Evolutionary conservation across 2,113 vertebrate genomes (phyloP).

Genomic region (Mastomys natalensis): DNA sequence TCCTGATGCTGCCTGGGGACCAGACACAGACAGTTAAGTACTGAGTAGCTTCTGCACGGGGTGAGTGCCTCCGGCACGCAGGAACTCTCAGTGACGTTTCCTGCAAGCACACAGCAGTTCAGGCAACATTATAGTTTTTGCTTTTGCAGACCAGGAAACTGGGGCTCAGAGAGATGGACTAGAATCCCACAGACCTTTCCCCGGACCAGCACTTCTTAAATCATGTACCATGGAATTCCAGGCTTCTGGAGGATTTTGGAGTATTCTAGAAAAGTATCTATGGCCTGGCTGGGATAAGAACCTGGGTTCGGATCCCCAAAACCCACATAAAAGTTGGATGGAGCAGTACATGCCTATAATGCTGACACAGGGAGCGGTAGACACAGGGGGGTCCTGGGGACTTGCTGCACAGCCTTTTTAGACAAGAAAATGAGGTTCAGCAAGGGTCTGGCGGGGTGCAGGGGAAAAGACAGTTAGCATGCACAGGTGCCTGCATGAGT

Average conservation of each 20-base stretch:
- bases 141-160: not conserved
- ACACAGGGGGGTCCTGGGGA: not conserved
- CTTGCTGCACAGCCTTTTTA: not conserved
- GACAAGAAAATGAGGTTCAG: not conserved
- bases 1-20: rapidly evolving
- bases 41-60: not conserved
- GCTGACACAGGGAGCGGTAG: no score
- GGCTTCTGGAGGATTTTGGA: not conserved
- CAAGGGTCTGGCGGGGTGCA: not conserved
- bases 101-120: rapidly evolving
- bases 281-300: not conserved
- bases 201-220: not conserved
- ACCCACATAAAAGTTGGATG: not conserved
- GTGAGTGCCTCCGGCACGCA: rapidly evolving
- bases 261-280: not conserved
- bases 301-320: not conserved
- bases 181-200: not conserved
- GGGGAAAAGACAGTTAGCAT: not conserved
- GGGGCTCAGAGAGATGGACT: not conserved
- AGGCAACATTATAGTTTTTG: rapidly evolving
- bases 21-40: rapidly evolving
- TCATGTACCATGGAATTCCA: not conserved
- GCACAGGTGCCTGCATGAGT: not conserved
- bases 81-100: rapidly evolving
- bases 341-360: not conserved